Conservation (phyloP, 2,113 vertebrate species). For the Choloepus hoffmanni region DNA sequence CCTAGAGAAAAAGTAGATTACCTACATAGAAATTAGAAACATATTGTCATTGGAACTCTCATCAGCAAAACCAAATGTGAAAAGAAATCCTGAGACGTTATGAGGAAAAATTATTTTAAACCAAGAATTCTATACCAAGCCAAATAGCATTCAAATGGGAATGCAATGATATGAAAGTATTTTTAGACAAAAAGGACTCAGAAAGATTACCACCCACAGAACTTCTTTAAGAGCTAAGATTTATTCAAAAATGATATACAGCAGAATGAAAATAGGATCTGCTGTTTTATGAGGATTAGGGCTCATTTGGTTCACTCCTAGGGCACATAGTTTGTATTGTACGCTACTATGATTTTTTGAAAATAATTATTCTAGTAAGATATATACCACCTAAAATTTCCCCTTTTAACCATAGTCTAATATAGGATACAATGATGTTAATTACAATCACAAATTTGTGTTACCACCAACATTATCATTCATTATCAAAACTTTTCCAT, state of each 20-base stretch:
- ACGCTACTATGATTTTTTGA: no score
- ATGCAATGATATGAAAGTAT: neutral
- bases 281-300: no score
- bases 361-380: no score
- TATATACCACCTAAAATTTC: no score
- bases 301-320: no score
- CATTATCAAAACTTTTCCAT: no score
- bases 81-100: neutral
- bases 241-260: neutral
- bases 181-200: neutral
- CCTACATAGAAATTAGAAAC: neutral
- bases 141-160: no score
- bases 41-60: neutral
- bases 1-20: neutral
- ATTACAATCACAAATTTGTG: no score
- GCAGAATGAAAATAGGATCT: neutral
- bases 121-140: neutral
- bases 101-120: neutral
- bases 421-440: no score
- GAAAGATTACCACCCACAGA: neutral
- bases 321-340: no score
- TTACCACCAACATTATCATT: no score
- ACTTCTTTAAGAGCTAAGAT: neutral
- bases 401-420: no score
- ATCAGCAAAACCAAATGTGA: neutral